A percentile compares a stretch with the other conserved stretches of the same genome.
These are phyloP conservation scores for Tineola bisselliella DNA, from an alignment of 2,888 invertebrate genomes.

Conservation along the genomic window DNA sequence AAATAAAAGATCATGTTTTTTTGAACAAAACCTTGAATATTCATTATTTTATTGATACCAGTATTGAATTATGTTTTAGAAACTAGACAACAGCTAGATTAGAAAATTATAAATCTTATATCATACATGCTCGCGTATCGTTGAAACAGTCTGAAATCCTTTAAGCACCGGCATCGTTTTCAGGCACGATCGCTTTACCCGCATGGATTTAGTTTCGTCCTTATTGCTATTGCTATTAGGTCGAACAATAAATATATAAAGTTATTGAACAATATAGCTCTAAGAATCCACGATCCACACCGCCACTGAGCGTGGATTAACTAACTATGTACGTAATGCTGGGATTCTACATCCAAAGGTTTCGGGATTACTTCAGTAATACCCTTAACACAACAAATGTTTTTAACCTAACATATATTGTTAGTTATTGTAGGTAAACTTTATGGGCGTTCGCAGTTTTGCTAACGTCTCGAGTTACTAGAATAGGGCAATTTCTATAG, in stretches of 20 bases:
- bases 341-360: slow-evolving; percentile 62
- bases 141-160: slow-evolving; percentile 41
- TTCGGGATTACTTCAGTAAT: slow-evolving; percentile 63
- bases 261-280: slow-evolving; percentile 22
- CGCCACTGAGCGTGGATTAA: slow-evolving; percentile 57
- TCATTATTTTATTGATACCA: too few relatives aligned
- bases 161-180: slow-evolving; percentile 45
- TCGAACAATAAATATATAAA: slow-evolving; percentile 25
- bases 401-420: slow-evolving; percentile 34
- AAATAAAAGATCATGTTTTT: too few relatives aligned
- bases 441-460: not conserved
- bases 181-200: slow-evolving; percentile 25
- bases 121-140: slow-evolving; percentile 39
- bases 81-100: not conserved
- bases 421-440: not conserved
- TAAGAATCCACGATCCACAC: slow-evolving; percentile 32
- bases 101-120: slow-evolving; percentile 22
- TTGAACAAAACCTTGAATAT: too few relatives aligned
- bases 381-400: slow-evolving; percentile 60
- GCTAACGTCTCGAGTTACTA: not conserved
- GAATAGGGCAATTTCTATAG: not conserved
- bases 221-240: slow-evolving; percentile 43
- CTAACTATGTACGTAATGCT: slow-evolving; percentile 59
- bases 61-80: too few relatives aligned
- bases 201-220: slow-evolving; percentile 40